Evolutionary conservation across 1,140 invertebrate species (phyloP), one percentile per base, ranked within the genome.

Genomic region (Pseudobourletiella spinata): DNA sequence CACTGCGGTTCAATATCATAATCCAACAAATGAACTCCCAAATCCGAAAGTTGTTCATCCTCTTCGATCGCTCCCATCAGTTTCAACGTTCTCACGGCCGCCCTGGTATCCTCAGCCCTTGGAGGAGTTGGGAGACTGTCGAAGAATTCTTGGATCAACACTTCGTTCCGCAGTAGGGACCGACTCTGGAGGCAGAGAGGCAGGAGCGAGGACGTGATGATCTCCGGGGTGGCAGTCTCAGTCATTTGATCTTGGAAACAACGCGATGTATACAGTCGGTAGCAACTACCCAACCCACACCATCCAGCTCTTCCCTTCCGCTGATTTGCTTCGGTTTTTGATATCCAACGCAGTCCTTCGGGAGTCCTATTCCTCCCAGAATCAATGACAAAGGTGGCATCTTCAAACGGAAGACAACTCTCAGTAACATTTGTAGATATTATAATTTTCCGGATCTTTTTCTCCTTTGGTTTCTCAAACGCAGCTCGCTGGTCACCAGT

Each of bases 381-480:
- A 74, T 97, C 91, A 50, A 98, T 86, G 0, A 97, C 91, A 75
- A 86, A 95, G 0, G 89, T 83, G 1, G 94, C 85, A 76, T 95
- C 90, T 73, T 91, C 86, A 44, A 97, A 90, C 0, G 93, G 96
- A 24, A 96, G 85, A 67, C 88, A 91, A 0, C 91, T 95, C 74
- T 98, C 93, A 0, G 91, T 91, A 67, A 98, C 93, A 73, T 95
- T 95, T 0, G 94, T 98, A 0, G 91, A 86, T 1, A 97, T 78
- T 51, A 98, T 91, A 35, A 95, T 86, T 77, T 95, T 95, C 25
- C 90, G 78, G n/a, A n/a, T n/a, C 0, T 79, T 76, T 14, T 81
- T 82, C 16, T 3, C 20, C 43, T 25, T 51, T 2, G 74, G 71
- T 0, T 80, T 77, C 18, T 81, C 79, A 70, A 95, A 92, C 1